These are phyloP conservation scores for Hoplodrina ambigua DNA, from an alignment of 2,888 invertebrate species.

Conservation along the genomic window DNA sequence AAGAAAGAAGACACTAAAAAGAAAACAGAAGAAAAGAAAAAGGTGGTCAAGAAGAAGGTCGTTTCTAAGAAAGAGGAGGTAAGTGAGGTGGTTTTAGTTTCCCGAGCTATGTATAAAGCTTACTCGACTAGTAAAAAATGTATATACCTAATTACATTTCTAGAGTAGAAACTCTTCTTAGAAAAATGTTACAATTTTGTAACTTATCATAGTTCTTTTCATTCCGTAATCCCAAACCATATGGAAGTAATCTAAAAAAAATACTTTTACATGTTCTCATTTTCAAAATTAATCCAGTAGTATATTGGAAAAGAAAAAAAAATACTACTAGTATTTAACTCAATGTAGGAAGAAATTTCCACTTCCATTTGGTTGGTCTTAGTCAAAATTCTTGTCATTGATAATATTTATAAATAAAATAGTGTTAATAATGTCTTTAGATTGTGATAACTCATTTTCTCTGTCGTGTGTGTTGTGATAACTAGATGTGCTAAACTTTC, in stretches of 20 bases:
- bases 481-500: constrained; percentile 82
- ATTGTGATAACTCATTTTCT: constrained; percentile 64
- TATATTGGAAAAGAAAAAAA: background rate
- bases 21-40: constrained; percentile 87
- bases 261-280: background rate
- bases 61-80: constrained; percentile 87
- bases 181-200: background rate
- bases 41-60: constrained; percentile 87
- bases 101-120: constrained; percentile 72
- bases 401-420: constrained; percentile 17
- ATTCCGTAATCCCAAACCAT: constrained; percentile 11
- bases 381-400: constrained; percentile 9
- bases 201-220: background rate
- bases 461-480: constrained; percentile 76
- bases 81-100: constrained; percentile 69
- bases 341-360: background rate
- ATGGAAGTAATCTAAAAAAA: constrained; percentile 6
- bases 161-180: constrained; percentile 20
- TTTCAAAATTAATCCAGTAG: background rate
- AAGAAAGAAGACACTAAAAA: constrained; percentile 85
- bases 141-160: constrained; percentile 48
- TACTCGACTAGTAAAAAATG: constrained; percentile 45
- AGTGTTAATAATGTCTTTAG: constrained; percentile 44
- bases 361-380: constrained; percentile 39
- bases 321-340: background rate